phyloP scores from a whole-genome alignment of 1,140 invertebrate genomes.

The Tigriopus japonicus region DNA sequence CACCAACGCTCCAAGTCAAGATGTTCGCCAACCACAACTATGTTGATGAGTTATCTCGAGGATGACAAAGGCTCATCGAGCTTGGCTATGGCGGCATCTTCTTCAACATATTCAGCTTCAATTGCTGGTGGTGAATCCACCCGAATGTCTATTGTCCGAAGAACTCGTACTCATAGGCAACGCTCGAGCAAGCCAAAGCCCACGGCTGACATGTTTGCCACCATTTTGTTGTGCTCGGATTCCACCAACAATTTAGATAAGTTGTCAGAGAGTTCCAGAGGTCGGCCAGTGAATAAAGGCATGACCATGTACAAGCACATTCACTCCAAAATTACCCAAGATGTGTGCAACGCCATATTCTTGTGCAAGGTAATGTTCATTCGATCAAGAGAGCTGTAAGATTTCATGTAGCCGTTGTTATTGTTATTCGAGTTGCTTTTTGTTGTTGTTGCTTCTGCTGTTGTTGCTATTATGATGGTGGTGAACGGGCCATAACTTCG shows the following conservation, averaged over 20 bases:
- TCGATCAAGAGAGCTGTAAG: too few species aligned
- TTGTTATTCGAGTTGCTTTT: too few species aligned
- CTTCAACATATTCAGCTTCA: background rate
- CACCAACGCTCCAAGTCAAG: background rate
- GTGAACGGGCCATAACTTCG: background rate
- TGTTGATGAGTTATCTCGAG: background rate
- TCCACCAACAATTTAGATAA: background rate
- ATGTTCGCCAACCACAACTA: background rate
- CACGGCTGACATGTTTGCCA: background rate
- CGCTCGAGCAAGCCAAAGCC: background rate
- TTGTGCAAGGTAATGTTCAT: slow-evolving; percentile 46
- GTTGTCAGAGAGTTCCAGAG: too few species aligned
- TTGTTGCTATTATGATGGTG: background rate
- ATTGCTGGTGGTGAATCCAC: background rate
- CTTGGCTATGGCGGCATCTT: background rate
- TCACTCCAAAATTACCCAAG: slow-evolving; percentile 4
- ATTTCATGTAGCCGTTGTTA: too few species aligned
- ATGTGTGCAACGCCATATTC: slow-evolving; percentile 46
- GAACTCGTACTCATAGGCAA: background rate
- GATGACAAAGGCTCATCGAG: background rate
- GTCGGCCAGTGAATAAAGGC: background rate
- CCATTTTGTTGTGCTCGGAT: background rate
- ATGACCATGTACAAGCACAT: background rate
- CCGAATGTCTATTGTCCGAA: background rate
- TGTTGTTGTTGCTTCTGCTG: too few species aligned